Base-by-base conservation (phyloP, 1,140 invertebrate species). In the Heliconius congener region DNA sequence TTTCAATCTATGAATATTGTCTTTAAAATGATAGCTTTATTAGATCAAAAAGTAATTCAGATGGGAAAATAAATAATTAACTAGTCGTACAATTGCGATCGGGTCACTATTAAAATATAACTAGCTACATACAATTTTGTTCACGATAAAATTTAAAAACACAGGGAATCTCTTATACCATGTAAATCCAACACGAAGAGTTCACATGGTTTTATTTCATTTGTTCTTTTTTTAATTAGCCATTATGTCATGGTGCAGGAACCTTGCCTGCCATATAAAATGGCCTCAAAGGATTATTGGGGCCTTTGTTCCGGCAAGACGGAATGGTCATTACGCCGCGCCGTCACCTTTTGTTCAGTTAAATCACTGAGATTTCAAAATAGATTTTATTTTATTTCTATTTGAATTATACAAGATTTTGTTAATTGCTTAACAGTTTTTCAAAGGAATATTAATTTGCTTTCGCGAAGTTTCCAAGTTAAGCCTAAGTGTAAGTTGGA, bases 311-410 rank as follows among this genome's bases (percentile, higher is more conserved):
- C 60, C 34, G 42, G 42, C 76, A 57, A 83, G 79, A 83, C 73
- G 77, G 71, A 83, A 81, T 81, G 79, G 74, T 83, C 79, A 81
- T 83, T 81, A 83, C 79, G 79, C 70, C 75, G 57, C 77, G 66
- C 80, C 77, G 76, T 77, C 76, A 77, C 76, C 76, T 77, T 77
- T 83, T 83, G 82, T 83, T 83, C 79, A 52, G 60, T 73, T 50
- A 76, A 78, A 83, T 81, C 73, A 78, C 77, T 73, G 77, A 76
- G 50, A 77, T 71, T 83, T 78, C 77, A 83, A 75, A 75, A 79
- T 66, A 52, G 73, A 57, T 79, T 79, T 77, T 77, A 77, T 46
- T 71, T 79, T 70, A 74, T 74, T 74, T 71, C 60, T 73, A 74
- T 70, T 70, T 71, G 39, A 75, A 75, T 75, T 74, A 79, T 71